Evolutionary conservation across 2,888 invertebrate species (phyloP), one percentile per base, ranked within the genome.

Genomic region (Patella depressa): DNA sequence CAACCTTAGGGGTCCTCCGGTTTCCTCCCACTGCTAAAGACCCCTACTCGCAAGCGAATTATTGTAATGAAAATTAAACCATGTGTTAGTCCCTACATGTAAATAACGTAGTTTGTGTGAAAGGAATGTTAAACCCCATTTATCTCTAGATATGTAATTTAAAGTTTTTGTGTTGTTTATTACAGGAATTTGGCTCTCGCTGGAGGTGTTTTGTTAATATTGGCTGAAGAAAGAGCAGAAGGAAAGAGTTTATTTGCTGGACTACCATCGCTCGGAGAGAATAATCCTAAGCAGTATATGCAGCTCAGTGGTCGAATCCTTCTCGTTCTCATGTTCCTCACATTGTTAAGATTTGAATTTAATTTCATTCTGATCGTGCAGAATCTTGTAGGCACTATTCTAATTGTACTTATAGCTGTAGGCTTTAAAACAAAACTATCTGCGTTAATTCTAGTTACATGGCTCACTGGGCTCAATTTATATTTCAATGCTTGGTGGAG

Each of bases 401-500:
- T 99, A 82, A 99, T 99, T 96, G 78, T 98, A 83, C 93, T 98
- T 81, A 98, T 99, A 83, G 97, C 98, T 73, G 94, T 99, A 83
- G 99, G 99, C 77, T 99, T 97, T 93, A 99, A 99, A 93, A 99
- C 99, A 71, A 99, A 99, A 93, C 94, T 99, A 88, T 98, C 98
- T 78, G 98, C 99, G 65, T 94, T 99, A 83, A 95, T 98, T 90
- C 94, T 99, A 83, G 98, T 99, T 75, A 91, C 96, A 74, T 95
- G 99, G 92, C 94, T 99, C 75, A 94, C 95, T 4, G 93, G 95
- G 72, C 94, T 99, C 88, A 99, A 99, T 93, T 94, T 99, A 85
- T 99, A 98, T 92, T 96, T 98, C 93, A 99, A 99, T 92, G 97
- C 98, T 84, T 99, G 98, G 97, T 99, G 99, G 99, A 94, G 94